phyloP scores from a whole-genome alignment of 2,113 vertebrate species.

The Tretioscincus oriximinensis region DNA sequence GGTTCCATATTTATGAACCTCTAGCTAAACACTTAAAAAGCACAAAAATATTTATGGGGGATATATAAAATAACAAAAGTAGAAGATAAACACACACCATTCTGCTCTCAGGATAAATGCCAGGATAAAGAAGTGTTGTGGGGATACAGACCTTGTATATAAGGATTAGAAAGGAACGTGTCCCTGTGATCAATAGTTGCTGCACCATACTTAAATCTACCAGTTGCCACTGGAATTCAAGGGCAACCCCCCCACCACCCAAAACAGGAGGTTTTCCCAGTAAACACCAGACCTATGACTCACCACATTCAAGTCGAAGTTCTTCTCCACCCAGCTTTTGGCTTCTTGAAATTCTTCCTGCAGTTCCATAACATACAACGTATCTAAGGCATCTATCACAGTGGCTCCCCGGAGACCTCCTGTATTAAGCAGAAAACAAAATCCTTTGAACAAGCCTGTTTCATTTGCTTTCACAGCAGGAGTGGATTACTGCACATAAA shows the following conservation, averaged over 20 bases:
- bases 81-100: too few relatives aligned
- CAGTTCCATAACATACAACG: constrained; percentile 94
- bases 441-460: neutral
- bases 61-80: too few relatives aligned
- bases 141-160: neutral
- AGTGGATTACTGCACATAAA: too few relatives aligned
- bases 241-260: neutral
- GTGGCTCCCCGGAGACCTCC: constrained; percentile 93
- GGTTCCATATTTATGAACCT: too few relatives aligned
- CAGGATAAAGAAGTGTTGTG: too few relatives aligned
- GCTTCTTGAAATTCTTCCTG: constrained; percentile 93
- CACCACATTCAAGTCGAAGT: constrained; percentile 91
- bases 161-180: too few relatives aligned
- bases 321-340: constrained; percentile 90
- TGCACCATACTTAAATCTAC: too few relatives aligned
- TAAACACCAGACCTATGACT: constrained; percentile 54
- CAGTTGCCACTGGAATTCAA: neutral
- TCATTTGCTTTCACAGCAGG: neutral
- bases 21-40: too few relatives aligned
- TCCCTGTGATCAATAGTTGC: too few relatives aligned
- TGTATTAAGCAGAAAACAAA: constrained; percentile 63
- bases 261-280: neutral
- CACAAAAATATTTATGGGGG: too few relatives aligned
- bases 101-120: too few relatives aligned
- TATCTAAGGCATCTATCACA: constrained; percentile 92